A percentile compares a stretch with the other conserved stretches of the same genome.
phyloP scores from a whole-genome alignment of 2,888 invertebrate species.

The Crossocerus cetratus region DNA sequence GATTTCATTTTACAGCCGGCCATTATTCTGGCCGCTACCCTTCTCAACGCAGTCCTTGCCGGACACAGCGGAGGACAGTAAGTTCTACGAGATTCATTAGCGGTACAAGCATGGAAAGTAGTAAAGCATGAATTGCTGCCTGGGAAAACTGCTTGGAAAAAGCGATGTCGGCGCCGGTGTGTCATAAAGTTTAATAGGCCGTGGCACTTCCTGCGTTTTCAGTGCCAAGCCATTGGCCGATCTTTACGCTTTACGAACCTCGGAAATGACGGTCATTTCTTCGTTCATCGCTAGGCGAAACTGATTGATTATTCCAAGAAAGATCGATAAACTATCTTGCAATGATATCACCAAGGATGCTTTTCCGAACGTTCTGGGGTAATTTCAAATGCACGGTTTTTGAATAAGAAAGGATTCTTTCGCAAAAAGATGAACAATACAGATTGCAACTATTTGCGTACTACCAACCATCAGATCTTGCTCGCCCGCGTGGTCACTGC shows the following conservation, averaged over 20 bases:
- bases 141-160: not conserved
- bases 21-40: conserved; percentile 33
- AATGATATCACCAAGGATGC: no score
- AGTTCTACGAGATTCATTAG: conserved; percentile 36
- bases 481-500: no score
- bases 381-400: no score
- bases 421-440: no score
- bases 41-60: conserved; percentile 45
- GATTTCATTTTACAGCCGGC: conserved; percentile 43
- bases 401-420: no score
- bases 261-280: no score
- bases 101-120: not conserved
- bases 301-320: no score
- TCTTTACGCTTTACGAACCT: conserved; percentile 3
- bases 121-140: not conserved
- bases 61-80: conserved; percentile 57
- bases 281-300: no score
- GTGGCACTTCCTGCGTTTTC: conserved; percentile 15
- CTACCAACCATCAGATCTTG: no score
- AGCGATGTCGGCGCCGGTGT: not conserved
- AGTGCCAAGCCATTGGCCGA: not conserved
- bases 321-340: no score
- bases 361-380: no score
- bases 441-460: no score
- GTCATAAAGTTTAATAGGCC: not conserved